A percentile compares a stretch with the other conserved stretches of the same genome.
Conservation (phyloP, 2,113 vertebrate species). For the Probosciger aterrimus region DNA sequence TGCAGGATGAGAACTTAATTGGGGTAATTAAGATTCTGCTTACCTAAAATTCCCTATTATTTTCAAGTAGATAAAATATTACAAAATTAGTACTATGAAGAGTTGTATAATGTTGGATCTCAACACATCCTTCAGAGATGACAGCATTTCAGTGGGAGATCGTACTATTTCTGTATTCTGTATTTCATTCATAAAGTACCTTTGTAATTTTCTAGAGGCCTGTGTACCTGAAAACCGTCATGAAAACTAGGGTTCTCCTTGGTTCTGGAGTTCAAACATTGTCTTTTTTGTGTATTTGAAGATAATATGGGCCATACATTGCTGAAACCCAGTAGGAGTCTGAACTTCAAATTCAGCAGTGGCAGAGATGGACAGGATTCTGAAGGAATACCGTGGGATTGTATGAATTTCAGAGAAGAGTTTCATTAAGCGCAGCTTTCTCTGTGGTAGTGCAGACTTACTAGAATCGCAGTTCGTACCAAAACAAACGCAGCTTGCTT, state of each 20-base stretch:
- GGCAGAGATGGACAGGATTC: neutral
- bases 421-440: neutral
- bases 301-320: neutral
- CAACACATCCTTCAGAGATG: constrained; percentile 36
- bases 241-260: neutral
- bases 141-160: constrained; percentile 3
- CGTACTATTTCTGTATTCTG: neutral
- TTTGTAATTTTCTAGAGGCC: neutral
- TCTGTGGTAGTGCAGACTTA: neutral
- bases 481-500: neutral
- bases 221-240: neutral
- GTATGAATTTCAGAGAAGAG: neutral
- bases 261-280: neutral
- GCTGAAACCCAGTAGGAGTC: neutral
- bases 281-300: neutral
- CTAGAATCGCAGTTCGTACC: neutral
- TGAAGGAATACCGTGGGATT: neutral
- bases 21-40: constrained; percentile 62
- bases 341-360: neutral
- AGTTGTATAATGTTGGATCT: constrained; percentile 19
- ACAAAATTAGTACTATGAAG: constrained; percentile 8
- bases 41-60: constrained; percentile 45
- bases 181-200: neutral
- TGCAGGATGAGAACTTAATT: constrained; percentile 57
- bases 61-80: constrained; percentile 40